phyloP scores from a whole-genome alignment of 2,888 invertebrate species.

The Euzetes globulus region DNA sequence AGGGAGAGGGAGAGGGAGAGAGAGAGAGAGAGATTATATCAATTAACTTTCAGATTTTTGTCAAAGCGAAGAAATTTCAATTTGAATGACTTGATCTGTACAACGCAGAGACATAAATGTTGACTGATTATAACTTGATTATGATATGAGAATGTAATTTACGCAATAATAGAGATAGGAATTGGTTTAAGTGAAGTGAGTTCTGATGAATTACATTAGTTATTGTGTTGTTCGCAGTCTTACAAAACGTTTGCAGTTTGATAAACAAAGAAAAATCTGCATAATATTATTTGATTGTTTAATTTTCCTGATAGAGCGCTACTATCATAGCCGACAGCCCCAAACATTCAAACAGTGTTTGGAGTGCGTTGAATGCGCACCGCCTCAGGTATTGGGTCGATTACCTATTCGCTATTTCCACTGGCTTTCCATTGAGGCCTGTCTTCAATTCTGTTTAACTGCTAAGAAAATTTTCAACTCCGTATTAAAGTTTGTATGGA shows the following conservation, averaged over 20 bases:
- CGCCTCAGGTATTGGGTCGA: slow-evolving; percentile 15
- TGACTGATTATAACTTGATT: too few species aligned
- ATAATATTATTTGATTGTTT: background rate
- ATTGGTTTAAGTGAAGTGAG: too few species aligned
- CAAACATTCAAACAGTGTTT: background rate
- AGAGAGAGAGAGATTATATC: too few species aligned
- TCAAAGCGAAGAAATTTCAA: too few species aligned
- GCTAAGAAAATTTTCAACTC: background rate
- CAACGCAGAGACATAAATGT: too few species aligned
- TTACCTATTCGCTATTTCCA: slow-evolving; percentile 21
- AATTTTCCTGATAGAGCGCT: slow-evolving; percentile 13
- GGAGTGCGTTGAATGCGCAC: background rate
- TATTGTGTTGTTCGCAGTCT: too few species aligned
- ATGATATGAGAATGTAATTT: too few species aligned
- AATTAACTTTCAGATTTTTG: too few species aligned
- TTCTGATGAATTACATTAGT: too few species aligned
- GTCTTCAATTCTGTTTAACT: slow-evolving; percentile 1
- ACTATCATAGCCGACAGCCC: background rate
- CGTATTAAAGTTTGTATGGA: background rate
- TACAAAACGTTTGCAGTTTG: background rate
- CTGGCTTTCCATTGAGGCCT: slow-evolving; percentile 1
- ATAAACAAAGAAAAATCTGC: background rate
- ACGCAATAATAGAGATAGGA: too few species aligned
- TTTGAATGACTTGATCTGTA: too few species aligned
- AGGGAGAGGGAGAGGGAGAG: too few species aligned